Evolutionary conservation across 2,113 vertebrate genomes (phyloP).

Genomic region (Podarcis cretensis): DNA sequence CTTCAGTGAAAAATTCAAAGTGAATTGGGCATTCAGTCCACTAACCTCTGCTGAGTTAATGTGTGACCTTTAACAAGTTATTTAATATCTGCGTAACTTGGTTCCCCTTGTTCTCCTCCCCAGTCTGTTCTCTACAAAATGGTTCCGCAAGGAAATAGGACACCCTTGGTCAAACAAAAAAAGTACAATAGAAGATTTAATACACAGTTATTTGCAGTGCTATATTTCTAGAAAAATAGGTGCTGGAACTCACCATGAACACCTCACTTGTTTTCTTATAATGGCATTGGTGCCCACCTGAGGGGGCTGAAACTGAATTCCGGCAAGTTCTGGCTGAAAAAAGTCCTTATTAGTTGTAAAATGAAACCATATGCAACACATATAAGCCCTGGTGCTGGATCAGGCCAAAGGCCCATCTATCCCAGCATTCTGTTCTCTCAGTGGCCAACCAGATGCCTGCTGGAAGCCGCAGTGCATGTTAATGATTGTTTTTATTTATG

Average conservation of each 20-base stretch:
- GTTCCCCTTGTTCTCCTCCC: neutral
- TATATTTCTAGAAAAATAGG: no score
- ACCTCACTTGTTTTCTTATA: no score
- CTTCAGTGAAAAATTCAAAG: slow-evolving; percentile 35
- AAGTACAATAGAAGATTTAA: neutral
- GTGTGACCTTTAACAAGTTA: neutral
- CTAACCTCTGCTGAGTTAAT: slow-evolving; percentile 3
- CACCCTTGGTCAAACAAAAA: neutral
- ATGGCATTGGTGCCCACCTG: no score
- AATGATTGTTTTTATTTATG: neutral
- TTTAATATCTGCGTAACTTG: slow-evolving; percentile 2
- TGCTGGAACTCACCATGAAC: no score
- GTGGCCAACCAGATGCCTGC: no score
- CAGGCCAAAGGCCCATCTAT: no score
- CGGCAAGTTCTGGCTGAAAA: no score
- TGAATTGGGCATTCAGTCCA: slow-evolving; percentile 34
- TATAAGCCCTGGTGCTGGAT: no score
- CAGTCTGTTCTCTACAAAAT: neutral
- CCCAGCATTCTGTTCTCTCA: no score
- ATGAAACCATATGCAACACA: neutral
- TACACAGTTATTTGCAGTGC: neutral
- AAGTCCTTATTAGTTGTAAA: neutral
- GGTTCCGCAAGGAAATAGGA: neutral
- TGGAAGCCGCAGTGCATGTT: neutral
- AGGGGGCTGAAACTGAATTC: no score